Conservation (phyloP, 2,113 vertebrate species). For the Hippocampus barbouri region DNA sequence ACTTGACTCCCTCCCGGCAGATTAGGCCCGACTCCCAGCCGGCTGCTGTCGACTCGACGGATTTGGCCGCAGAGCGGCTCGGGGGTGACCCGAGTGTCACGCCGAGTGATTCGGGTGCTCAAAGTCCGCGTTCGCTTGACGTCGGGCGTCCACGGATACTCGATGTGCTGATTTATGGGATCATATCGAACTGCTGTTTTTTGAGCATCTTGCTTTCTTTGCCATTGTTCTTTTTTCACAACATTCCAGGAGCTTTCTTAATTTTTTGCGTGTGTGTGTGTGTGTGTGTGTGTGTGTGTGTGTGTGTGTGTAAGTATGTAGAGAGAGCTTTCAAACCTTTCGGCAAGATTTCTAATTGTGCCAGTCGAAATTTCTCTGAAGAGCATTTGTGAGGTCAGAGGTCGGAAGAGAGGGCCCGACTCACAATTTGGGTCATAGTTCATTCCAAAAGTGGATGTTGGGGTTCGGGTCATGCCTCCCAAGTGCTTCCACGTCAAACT, state of each 20-base stretch:
- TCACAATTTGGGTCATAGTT: not conserved
- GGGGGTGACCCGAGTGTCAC: not conserved
- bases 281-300: too few species aligned
- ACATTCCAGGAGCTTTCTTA: too few species aligned
- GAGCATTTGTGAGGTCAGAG: not conserved
- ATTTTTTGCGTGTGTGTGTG: too few species aligned
- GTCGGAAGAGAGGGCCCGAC: not conserved
- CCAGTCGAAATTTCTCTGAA: not conserved
- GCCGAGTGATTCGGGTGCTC: conserved; percentile 14
- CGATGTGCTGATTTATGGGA: too few species aligned
- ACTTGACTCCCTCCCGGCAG: conserved; percentile 47
- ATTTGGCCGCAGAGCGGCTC: conserved; percentile 32
- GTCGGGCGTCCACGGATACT: not conserved
- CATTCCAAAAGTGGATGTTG: not conserved
- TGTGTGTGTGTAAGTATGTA: too few species aligned
- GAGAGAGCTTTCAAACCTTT: not conserved
- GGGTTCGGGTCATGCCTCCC: not conserved
- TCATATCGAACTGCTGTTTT: too few species aligned
- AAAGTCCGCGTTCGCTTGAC: conserved; percentile 21
- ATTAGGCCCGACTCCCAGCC: conserved; percentile 51
- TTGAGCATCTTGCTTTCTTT: too few species aligned
- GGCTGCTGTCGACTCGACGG: conserved; percentile 60
- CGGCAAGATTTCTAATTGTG: not conserved
- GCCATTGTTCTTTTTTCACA: too few species aligned
- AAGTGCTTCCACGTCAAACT: not conserved